Evolutionary conservation across 2,888 invertebrate genomes (phyloP).

Genomic region (Melanchra persicariae): DNA sequence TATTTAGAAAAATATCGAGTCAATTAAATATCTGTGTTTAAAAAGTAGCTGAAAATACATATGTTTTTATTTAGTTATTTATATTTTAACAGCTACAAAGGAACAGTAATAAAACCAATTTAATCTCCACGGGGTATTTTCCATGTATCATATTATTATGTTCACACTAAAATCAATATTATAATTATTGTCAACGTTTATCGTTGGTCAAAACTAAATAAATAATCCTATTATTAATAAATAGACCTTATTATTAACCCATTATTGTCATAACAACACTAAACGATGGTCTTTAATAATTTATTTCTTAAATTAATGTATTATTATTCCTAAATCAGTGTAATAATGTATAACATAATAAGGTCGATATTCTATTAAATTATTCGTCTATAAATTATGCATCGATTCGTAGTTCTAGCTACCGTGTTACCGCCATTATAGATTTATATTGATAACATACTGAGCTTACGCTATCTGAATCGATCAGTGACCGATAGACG

Average conservation of each 20-base stretch:
- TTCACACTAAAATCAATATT: slow-evolving; percentile 31
- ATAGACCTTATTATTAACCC: slow-evolving; percentile 56
- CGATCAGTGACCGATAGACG: slow-evolving; percentile 18
- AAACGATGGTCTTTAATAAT: slow-evolving; percentile 63
- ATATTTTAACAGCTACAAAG: background rate
- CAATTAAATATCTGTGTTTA: too few relatives aligned
- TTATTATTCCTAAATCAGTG: slow-evolving; percentile 66
- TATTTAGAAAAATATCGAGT: too few relatives aligned
- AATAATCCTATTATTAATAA: slow-evolving; percentile 50
- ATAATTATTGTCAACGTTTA: slow-evolving; percentile 30
- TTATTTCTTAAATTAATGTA: slow-evolving; percentile 67
- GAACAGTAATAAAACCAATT: slow-evolving; percentile 17
- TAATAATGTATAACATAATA: slow-evolving; percentile 69
- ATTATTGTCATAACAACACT: slow-evolving; percentile 61
- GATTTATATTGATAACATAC: slow-evolving; percentile 59
- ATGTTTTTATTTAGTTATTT: background rate
- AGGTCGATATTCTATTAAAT: slow-evolving; percentile 74
- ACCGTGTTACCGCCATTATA: slow-evolving; percentile 75
- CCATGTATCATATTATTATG: slow-evolving; percentile 18
- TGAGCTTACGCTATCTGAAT: slow-evolving; percentile 44
- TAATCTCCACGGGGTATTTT: slow-evolving; percentile 40
- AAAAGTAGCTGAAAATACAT: background rate
- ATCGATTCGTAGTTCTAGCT: slow-evolving; percentile 73
- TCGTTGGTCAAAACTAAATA: slow-evolving; percentile 42
- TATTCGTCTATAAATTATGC: slow-evolving; percentile 77